Evolutionary conservation across 1,140 invertebrate species (phyloP).

Genomic region (Bombus sibiricus): DNA sequence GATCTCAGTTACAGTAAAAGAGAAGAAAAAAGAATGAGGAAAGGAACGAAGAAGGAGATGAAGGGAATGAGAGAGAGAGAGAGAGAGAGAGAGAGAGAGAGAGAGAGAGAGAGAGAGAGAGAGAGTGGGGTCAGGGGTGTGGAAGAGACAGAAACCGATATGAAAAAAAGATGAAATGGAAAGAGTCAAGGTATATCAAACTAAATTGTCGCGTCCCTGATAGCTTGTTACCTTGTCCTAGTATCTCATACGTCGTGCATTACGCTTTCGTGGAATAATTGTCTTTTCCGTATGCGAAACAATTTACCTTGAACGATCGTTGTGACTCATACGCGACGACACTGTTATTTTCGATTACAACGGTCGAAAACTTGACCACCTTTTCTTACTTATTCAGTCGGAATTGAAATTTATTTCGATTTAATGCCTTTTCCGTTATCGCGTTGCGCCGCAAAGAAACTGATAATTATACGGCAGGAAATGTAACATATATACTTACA

Average conservation of each 20-base stretch:
- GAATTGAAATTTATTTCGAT: not conserved
- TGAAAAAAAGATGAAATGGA: not conserved
- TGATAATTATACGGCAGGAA: slow-evolving; percentile 30
- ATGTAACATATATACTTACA: not conserved
- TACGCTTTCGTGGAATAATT: not conserved
- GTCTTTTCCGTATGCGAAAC: slow-evolving; percentile 8
- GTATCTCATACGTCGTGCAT: slow-evolving; percentile 1
- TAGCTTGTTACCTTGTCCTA: slow-evolving; percentile 30
- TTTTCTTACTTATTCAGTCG: not conserved
- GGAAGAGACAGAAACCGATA: not conserved
- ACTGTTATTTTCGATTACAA: not conserved
- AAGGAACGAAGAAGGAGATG: too few species aligned
- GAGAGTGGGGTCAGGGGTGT: too few species aligned
- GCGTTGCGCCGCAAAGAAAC: not conserved
- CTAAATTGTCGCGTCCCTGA: slow-evolving; percentile 10
- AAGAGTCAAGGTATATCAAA: not conserved
- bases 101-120: too few species aligned
- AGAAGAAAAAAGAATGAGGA: too few species aligned
- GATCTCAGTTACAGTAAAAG: not conserved
- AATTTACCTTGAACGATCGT: slow-evolving; percentile 27
- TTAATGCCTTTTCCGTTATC: slow-evolving; percentile 23
- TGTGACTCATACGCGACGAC: not conserved
- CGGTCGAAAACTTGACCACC: not conserved
- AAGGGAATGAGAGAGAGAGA: not conserved
- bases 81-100: too few species aligned